Evolutionary conservation across 2,888 invertebrate genomes (phyloP).

Genomic region (Linnaemya vulpina): DNA sequence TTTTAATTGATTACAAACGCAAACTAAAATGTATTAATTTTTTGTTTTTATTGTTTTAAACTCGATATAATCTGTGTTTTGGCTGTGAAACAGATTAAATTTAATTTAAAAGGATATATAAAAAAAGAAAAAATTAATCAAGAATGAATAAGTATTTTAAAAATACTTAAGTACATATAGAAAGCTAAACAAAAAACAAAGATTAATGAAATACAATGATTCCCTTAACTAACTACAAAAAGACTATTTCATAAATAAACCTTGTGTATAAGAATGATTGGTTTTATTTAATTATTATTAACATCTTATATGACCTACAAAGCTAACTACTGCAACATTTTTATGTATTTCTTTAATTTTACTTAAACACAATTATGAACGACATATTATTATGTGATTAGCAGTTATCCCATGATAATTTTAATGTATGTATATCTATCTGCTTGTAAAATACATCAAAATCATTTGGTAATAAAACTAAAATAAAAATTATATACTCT

Average conservation of each 20-base stretch:
- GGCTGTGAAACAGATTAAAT: slow-evolving; percentile 82
- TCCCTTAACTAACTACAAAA: slow-evolving; percentile 68
- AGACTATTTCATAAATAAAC: slow-evolving; percentile 68
- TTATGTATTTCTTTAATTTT: slow-evolving; percentile 49
- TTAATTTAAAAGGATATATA: slow-evolving; percentile 73
- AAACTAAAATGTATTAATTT: slow-evolving; percentile 25
- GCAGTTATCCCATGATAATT: slow-evolving; percentile 51
- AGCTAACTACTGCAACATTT: slow-evolving; percentile 30
- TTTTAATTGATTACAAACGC: slow-evolving; percentile 4
- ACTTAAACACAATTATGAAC: slow-evolving; percentile 14
- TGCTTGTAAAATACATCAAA: slow-evolving; percentile 55
- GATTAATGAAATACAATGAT: slow-evolving; percentile 57
- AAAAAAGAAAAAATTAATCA: slow-evolving; percentile 65
- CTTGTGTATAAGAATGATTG: slow-evolving; percentile 72
- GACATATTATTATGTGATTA: slow-evolving; percentile 38
- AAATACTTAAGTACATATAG: slow-evolving; percentile 53
- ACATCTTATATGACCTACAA: slow-evolving; percentile 60
- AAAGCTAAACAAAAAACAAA: slow-evolving; percentile 32
- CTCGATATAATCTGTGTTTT: slow-evolving; percentile 81
- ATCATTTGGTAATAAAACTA: slow-evolving; percentile 60
- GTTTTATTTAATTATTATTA: slow-evolving; percentile 45
- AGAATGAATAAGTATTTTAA: slow-evolving; percentile 58
- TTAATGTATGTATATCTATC: slow-evolving; percentile 38
- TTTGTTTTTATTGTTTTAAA: slow-evolving; percentile 29
- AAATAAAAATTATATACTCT: slow-evolving; percentile 45